Evolutionary conservation across 30 jellyfish, hydroid and myxozoan genomes (phyloP).

Genomic region (Turritopsis dohrnii): DNA sequence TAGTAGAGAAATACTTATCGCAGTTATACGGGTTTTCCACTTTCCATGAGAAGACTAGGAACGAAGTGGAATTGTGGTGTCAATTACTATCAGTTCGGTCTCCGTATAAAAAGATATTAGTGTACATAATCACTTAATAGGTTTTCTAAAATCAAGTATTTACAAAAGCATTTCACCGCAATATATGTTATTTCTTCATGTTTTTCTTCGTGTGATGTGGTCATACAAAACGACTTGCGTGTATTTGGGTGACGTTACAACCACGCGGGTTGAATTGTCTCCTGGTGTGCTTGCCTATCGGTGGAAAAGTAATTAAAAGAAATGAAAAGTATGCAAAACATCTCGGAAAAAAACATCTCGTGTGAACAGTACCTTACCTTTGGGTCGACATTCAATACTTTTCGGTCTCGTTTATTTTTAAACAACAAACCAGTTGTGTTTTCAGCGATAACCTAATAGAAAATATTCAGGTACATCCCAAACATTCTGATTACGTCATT

Average conservation of each 20-base stretch:
- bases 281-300: conserved; percentile 86
- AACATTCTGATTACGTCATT: too few relatives aligned
- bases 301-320: background rate
- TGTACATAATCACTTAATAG: background rate
- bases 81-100: too few relatives aligned
- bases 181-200: conserved; percentile 16
- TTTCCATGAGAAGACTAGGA: too few relatives aligned
- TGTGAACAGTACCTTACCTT: conserved; percentile 36
- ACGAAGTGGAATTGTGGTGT: too few relatives aligned
- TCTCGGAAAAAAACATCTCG: background rate
- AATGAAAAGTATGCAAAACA: background rate
- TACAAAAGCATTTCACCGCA: background rate
- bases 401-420: conserved; percentile 87
- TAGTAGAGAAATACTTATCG: too few relatives aligned
- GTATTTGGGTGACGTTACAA: conserved; percentile 62
- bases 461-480: too few relatives aligned
- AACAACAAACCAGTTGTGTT: conserved; percentile 81
- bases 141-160: background rate
- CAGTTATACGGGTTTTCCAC: too few relatives aligned
- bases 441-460: conserved; percentile 85
- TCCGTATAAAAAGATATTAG: too few relatives aligned
- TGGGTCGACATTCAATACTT: conserved; percentile 94
- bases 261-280: conserved; percentile 81
- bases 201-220: conserved; percentile 86
- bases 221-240: conserved; percentile 87